Evolutionary conservation across 92 coral and sea anemone species (phyloP), one percentile per base, ranked within the genome.

Genomic region (Palythoa grandis): DNA sequence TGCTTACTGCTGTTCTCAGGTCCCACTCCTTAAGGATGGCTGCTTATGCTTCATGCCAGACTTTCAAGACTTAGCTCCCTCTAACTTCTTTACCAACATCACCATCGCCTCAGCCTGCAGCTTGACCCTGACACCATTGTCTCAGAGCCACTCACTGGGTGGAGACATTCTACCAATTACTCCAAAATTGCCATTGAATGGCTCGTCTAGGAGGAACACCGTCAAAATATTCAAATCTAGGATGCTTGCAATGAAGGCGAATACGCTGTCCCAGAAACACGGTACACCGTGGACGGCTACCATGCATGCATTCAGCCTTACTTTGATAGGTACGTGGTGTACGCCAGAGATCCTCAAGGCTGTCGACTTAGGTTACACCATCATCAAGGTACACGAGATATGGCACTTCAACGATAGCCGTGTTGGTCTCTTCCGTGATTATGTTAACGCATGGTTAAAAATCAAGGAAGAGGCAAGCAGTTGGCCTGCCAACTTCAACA

Each of bases 261-360:
- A 23, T 63, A 43, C 35, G 9, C 9, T 22, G 35, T 63, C 70
- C 52, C 24, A 7, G 63, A 25, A n/a, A 54, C 73, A 8, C 63
- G 76, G 9, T 68, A 24, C 37, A 66, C 52, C 74, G 86, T 82
- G 1, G 86, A 82, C 14, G 86, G 75, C 14, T 82, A 61, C 54
- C 22, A 56, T 23, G 5, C 58, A 78, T n/a, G 35, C 37, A 5
- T 37, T 11, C 5, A 52, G 11, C 54, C 54, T 6, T 52, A 52
- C 5, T 11, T 52, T 52, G 54, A 52, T 52, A 52, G 54, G 54
- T 52, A 52, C 54, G 17, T 60, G 67, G n/a, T n/a, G n/a, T n/a
- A n/a, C n/a, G n/a, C n/a, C n/a, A n/a, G n/a, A n/a, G n/a, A n/a
- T n/a, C n/a, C 67, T 60, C 17, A 1, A 60, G 67, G 67, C 20